A percentile compares a stretch with the other conserved stretches of the same genome.
Conservation (phyloP, 1,140 invertebrate species). For the Conus betulinus region DNA sequence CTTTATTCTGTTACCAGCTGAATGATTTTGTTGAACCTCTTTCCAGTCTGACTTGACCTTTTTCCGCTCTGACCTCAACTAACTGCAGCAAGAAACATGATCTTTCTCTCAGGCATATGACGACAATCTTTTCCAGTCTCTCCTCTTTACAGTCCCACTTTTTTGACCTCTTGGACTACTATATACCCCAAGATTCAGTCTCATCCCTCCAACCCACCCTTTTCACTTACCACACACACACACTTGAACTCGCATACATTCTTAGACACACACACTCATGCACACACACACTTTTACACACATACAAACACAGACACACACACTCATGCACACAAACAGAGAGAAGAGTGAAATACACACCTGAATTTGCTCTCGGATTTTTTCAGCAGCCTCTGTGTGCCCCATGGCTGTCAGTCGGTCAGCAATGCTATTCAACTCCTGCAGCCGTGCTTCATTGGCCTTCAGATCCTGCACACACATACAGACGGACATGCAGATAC, state of each 20-base stretch:
- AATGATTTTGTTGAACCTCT: no score
- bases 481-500: background rate
- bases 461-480: slow-evolving; percentile 85
- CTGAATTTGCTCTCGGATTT: slow-evolving; percentile 98
- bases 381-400: slow-evolving; percentile 98
- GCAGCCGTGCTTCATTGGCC: slow-evolving; percentile 95
- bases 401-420: slow-evolving; percentile 96
- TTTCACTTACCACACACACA: slow-evolving; percentile 71
- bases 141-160: no score
- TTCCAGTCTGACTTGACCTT: slow-evolving; percentile 35
- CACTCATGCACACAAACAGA: background rate
- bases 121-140: no score
- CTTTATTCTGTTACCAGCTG: no score
- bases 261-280: slow-evolving; percentile 7
- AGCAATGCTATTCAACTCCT: slow-evolving; percentile 78
- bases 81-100: no score
- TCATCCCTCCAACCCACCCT: no score
- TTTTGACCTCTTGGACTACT: no score
- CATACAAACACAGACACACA: background rate
- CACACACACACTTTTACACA: background rate
- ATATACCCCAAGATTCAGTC: no score
- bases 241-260: background rate
- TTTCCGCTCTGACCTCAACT: no score
- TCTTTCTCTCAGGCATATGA: no score
- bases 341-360: slow-evolving; percentile 76